These are phyloP conservation scores for Drosophila gaucha DNA, from an alignment of 2,888 invertebrate genomes.

Conservation along the genomic window DNA sequence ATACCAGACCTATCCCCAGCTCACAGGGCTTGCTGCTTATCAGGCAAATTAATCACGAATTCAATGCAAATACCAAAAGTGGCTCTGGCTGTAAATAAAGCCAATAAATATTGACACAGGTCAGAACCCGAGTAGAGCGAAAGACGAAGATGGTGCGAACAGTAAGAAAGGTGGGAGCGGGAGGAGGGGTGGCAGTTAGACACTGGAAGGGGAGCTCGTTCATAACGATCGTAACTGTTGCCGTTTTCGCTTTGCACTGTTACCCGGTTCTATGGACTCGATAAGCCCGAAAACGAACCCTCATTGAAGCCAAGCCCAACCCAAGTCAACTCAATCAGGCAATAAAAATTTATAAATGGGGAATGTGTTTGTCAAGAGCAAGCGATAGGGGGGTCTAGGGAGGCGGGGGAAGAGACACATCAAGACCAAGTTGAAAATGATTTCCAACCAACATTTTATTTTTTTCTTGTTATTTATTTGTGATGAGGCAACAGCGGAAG, in stretches of 20 bases:
- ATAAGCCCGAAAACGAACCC: conserved; percentile 73
- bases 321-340: conserved; percentile 73
- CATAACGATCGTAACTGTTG: conserved; percentile 66
- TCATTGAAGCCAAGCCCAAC: conserved; percentile 59
- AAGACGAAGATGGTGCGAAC: conserved; percentile 23
- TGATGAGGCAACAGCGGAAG: conserved; percentile 33
- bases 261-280: conserved; percentile 54
- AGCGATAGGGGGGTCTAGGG: neutral
- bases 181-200: neutral
- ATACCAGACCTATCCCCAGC: conserved; percentile 10
- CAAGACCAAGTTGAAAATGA: conserved; percentile 62
- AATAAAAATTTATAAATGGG: conserved; percentile 64
- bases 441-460: conserved; percentile 65
- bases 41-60: conserved; percentile 68
- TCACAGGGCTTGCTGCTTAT: conserved; percentile 45
- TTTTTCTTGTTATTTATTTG: conserved; percentile 18
- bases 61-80: conserved; percentile 69
- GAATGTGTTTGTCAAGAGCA: conserved; percentile 50
- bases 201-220: conserved; percentile 1
- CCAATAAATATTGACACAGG: conserved; percentile 79
- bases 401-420: conserved; percentile 13
- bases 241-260: conserved; percentile 46
- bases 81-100: conserved; percentile 68
- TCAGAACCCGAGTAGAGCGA: conserved; percentile 45
- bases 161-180: neutral